These are phyloP conservation scores for Nesidiocoris tenuis DNA, from an alignment of 2,888 invertebrate species.

Conservation along the genomic window DNA sequence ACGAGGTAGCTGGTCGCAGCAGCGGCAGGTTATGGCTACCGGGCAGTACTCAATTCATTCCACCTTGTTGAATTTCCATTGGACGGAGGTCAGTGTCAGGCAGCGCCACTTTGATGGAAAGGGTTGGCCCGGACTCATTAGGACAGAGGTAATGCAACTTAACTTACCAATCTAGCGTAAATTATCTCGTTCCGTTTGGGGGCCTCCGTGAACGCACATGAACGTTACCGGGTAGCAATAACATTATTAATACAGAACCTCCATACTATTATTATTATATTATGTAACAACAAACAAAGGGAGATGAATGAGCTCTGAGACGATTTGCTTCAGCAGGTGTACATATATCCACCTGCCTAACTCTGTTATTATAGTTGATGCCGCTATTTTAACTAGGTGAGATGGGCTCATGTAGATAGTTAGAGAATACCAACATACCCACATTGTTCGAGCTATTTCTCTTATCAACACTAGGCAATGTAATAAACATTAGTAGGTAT, in stretches of 20 bases:
- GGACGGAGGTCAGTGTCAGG: neutral
- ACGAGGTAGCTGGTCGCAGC: neutral
- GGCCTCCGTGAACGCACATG: neutral
- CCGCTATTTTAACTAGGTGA: neutral
- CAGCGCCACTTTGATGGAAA: constrained; percentile 13
- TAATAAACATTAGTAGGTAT: too few relatives aligned
- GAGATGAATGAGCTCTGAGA: neutral
- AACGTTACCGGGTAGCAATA: neutral
- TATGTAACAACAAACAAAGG: neutral
- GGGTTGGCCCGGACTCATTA: constrained; percentile 19
- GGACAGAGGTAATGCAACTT: constrained; percentile 20
- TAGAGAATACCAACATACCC: too few relatives aligned
- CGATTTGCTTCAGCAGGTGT: neutral
- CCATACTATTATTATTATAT: neutral
- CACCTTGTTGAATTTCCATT: neutral
- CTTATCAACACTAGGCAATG: too few relatives aligned
- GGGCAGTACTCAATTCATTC: neutral
- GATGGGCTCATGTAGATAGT: neutral
- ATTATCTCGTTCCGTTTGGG: neutral
- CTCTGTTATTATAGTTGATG: neutral
- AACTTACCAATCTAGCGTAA: neutral
- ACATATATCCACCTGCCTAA: neutral
- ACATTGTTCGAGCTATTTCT: too few relatives aligned
- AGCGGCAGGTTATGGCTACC: neutral
- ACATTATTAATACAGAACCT: neutral